Base-by-base conservation (phyloP, 1,140 invertebrate species). In the Theocolax elegans region DNA sequence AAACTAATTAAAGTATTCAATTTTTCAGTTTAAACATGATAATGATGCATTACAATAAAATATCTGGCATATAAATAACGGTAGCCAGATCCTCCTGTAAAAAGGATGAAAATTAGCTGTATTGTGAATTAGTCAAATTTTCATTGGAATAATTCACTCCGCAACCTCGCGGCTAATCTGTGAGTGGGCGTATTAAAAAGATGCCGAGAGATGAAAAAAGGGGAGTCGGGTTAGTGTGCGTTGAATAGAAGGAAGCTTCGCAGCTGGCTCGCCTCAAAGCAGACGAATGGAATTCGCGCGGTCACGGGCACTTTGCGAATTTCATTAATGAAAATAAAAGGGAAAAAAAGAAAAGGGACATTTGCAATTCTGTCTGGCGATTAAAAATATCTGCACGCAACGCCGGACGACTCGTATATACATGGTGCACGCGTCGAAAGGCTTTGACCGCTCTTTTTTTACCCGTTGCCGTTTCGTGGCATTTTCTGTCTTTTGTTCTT, bases 311-410 rank as follows among this genome's bases (percentile, higher is more conserved):
- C 60, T 63, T 35, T 40, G 40, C 21, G 42, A 27, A 48, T 54
- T 54, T 65, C 48, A 38, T 31, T 65, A 53, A 53, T 29, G 48
- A 53, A 44, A 56, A 67, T 67, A 44, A 42, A 25, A 13, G 31
- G 49, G 49, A 9, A 12, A 40, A 38, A 25, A 23, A 62, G 49
- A 13, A 9, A 21, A 38, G 40, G 3, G 60, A 27, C 67, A 74
- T 76, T 76, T 72, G 71, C 73, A 73, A 75, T 76, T 76, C 73
- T 64, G 51, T 25, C 17, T 21, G 65, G 54, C 51, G 53, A 74
- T 76, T 76, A 74, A 71, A 63, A 65, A 48, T 29, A 68, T 73
- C 67, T 64, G 67, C 71, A 73, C 73, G 74, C 73, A 66, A 74
- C 38, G 46, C 44, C 35, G 27, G n/a, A 8, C 60, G 17, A 7